These are phyloP conservation scores for Miniopterus natalensis DNA, from an alignment of 2,113 vertebrate species.

Conservation along the genomic window DNA sequence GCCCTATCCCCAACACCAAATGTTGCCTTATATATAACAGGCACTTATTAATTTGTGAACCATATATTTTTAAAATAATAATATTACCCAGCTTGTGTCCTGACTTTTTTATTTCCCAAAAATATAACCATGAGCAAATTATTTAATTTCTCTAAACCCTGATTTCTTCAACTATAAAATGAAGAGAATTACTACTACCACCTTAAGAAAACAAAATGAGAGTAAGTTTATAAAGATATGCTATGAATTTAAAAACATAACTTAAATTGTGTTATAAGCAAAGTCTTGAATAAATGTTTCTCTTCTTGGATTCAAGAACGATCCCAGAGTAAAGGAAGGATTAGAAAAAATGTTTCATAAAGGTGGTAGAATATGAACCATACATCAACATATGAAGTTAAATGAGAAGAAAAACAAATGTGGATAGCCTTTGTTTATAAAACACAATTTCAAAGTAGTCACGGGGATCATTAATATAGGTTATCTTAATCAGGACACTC, in stretches of 20 bases:
- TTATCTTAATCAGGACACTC: conserved; percentile 19
- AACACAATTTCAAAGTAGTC: conserved; percentile 11
- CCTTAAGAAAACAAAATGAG: conserved; percentile 26
- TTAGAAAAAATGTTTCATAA: background rate
- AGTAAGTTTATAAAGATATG: background rate
- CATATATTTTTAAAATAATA: conserved; percentile 21
- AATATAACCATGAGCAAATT: conserved; percentile 15
- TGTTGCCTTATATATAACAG: background rate
- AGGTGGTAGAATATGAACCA: background rate
- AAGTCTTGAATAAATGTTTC: background rate
- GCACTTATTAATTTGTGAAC: background rate
- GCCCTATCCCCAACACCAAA: background rate
- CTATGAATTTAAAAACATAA: conserved; percentile 10
- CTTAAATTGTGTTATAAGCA: background rate
- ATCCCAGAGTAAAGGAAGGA: conserved; percentile 3
- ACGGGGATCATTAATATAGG: conserved; percentile 26
- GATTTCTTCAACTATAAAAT: conserved; percentile 26
- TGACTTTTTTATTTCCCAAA: conserved; percentile 40
- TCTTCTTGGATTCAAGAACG: conserved; percentile 14
- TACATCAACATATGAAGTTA: background rate
- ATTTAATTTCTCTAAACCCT: background rate
- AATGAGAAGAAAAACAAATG: background rate
- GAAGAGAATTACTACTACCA: background rate
- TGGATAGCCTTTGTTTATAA: background rate
- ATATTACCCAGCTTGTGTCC: background rate